Base-by-base conservation (phyloP, 2,888 invertebrate genomes). In the Drosophila mimica region DNA sequence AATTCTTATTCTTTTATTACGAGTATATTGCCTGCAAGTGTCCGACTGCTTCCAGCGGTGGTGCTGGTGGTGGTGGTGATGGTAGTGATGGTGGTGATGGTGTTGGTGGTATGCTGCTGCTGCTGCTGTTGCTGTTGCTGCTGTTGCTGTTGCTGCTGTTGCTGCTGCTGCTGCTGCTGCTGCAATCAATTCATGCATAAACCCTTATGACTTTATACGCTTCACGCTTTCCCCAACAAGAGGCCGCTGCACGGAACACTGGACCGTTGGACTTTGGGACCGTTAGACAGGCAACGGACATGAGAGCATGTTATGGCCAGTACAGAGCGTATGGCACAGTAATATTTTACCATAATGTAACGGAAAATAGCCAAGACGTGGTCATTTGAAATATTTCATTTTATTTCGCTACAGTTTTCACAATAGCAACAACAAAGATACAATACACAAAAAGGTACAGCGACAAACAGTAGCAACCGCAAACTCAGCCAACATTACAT, bases 101-200 rank as follows among this genome's bases (percentile, higher is more conserved):
- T 20, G 46, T 4, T 20, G 20, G 43, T 43, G 20, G 43, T 5
- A 20, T 43, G 86, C 66, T 78, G 88, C 90, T 13, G 33, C 3
- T 38, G 38, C 17, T 38, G 40, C 13, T 40, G 2, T 2, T 20
- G 40, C 9, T 40, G 43, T 5, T 43, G n/a, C 6, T 43, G 48
- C 9, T 51, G 40, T 11, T 40, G 25, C 2, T 61, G 38, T 17
- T 43, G 43, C 5, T 65, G 11, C 34, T 43, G 33, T 3, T 34
- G 54, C n/a, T 58, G 43, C 17, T 63, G 53, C n/a, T 51, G 31
- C 20, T 54, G 58, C 63, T 51, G 70, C 52, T 81, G 87, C 67
- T 79, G 88, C 91, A 89, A 86, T 89, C 90, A 86, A 91, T 91
- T 91, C 86, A 86, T 88, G 86, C 86, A 86, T 86, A 89, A 86